Percentiles rank a stretch among this genome's conserved stretches.
phyloP scores from a whole-genome alignment of 2,888 invertebrate species.

The Lydus trimaculatus region DNA sequence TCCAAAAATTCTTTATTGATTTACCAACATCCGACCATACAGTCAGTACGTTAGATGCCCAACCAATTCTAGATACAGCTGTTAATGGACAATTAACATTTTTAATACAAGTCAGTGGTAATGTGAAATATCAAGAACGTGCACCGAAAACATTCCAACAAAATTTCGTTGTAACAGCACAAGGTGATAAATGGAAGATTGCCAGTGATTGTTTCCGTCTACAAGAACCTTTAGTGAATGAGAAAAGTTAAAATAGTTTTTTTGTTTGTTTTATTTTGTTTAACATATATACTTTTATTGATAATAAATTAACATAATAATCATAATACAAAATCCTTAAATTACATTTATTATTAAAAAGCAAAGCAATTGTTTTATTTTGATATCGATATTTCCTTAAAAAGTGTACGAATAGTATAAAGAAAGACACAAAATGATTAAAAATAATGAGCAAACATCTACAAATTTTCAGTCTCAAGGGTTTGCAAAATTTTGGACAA shows the following conservation, averaged over 20 bases:
- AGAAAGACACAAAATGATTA: conserved; percentile 19
- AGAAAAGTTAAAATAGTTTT: conserved; percentile 22
- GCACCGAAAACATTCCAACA: conserved; percentile 77
- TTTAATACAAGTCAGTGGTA: conserved; percentile 83
- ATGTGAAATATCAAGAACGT: conserved; percentile 74
- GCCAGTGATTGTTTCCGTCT: conserved; percentile 87
- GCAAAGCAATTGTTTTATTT: conserved; percentile 31
- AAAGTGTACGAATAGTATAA: conserved; percentile 21
- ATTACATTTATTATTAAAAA: conserved; percentile 35
- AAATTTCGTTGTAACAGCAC: conserved; percentile 86
- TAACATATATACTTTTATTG: conserved; percentile 29
- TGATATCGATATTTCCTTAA: conserved; percentile 10
- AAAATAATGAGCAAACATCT: conserved; percentile 39
- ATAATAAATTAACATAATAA: conserved; percentile 31
- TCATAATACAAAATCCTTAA: conserved; percentile 45
- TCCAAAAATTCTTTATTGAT: conserved; percentile 85
- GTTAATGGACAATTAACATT: conserved; percentile 82
- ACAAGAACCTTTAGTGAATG: conserved; percentile 65
- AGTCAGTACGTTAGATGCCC: conserved; percentile 83
- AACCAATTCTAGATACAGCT: conserved; percentile 77
- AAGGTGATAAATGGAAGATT: conserved; percentile 93
- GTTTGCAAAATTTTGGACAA: conserved; percentile 40
- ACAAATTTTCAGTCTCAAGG: conserved; percentile 43
- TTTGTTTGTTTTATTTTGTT: not conserved
- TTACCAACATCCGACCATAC: conserved; percentile 83